Base-by-base conservation (phyloP, 2,113 vertebrate genomes). In the Proterorhinus semilunaris region DNA sequence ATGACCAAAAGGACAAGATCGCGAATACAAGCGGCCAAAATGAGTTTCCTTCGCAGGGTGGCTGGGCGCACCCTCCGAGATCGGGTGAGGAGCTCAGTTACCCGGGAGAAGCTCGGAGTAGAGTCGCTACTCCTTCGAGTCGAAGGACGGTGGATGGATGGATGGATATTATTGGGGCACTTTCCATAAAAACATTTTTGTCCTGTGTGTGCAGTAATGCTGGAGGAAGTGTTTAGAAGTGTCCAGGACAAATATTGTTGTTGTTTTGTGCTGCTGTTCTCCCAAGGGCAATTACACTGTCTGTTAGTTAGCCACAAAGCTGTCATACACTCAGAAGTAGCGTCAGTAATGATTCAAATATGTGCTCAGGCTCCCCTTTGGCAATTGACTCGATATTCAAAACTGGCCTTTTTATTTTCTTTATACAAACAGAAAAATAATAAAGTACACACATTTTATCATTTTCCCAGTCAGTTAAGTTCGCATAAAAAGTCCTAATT, bases 221-320 rank as follows among this genome's bases (percentile, higher is more conserved):
- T 8, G 43, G 80, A 72, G 77, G 86, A 88, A 87, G 84, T 85
- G 68, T 66, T 66, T 64, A 62, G 86, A 87, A 87, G 86, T 87
- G 68, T 67, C 65, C 58, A 59, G 72, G 66, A 78, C 78, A 64
- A 4, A 7, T 16, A 50, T 77, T 83, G 72, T 78, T 74, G 59
- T 81, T 71, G 65, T 63, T 76, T 66, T 74, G 65, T 55, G 72
- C 63, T 72, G 50, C 16, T 53, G 77, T 71, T 8, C 61, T 48
- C 65, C 66, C 84, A 74, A 66, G 62, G 71, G 69, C 79, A 78
- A 90, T 91, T 85, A 81, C 85, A 87, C 83, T 75, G 86, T 88
- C 85, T 88, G 83, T 75, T 86, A 79, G 86, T 74, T 71, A 64
- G 78, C 79, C 78, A 87, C 86, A 89, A 87, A 83, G 80, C 84